Evolutionary conservation across 2,888 invertebrate species (phyloP).

Genomic region (Nephrotoma guestfalica): DNA sequence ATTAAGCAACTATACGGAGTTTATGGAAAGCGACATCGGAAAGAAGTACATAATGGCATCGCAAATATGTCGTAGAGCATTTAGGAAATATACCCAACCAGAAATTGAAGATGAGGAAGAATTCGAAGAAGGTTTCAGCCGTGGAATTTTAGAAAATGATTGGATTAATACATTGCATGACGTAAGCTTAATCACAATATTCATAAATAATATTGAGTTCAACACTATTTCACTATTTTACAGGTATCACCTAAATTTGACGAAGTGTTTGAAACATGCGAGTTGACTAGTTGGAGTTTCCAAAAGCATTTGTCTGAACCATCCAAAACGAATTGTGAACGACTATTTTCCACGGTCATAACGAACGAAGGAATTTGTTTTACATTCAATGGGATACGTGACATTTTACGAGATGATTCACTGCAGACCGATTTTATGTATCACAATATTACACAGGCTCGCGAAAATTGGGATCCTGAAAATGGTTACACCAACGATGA

Average conservation of each 20-base stretch:
- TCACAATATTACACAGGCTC: slow-evolving; percentile 20
- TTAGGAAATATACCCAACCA: neutral
- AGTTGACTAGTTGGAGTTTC: neutral
- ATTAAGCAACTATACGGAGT: neutral
- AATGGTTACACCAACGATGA: neutral
- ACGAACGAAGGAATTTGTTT: neutral
- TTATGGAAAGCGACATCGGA: neutral
- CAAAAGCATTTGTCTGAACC: neutral
- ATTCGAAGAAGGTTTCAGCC: neutral
- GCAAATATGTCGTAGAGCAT: neutral
- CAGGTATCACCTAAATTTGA: neutral
- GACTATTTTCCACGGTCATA: neutral
- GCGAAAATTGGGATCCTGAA: slow-evolving; percentile 14
- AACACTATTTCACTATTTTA: neutral
- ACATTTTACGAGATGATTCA: neutral
- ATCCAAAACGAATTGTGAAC: neutral
- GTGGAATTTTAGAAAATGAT: neutral
- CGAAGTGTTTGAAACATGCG: neutral
- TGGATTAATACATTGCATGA: neutral
- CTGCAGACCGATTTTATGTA: slow-evolving; percentile 19
- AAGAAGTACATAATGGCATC: neutral
- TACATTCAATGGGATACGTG: neutral
- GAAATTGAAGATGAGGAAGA: neutral
- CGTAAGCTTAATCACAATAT: neutral
- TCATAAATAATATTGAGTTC: neutral